A percentile compares a stretch with the other conserved stretches of the same genome.
These are phyloP conservation scores for Crotalus horridus DNA, from an alignment of 2,113 vertebrate species.

Conservation along the genomic window DNA sequence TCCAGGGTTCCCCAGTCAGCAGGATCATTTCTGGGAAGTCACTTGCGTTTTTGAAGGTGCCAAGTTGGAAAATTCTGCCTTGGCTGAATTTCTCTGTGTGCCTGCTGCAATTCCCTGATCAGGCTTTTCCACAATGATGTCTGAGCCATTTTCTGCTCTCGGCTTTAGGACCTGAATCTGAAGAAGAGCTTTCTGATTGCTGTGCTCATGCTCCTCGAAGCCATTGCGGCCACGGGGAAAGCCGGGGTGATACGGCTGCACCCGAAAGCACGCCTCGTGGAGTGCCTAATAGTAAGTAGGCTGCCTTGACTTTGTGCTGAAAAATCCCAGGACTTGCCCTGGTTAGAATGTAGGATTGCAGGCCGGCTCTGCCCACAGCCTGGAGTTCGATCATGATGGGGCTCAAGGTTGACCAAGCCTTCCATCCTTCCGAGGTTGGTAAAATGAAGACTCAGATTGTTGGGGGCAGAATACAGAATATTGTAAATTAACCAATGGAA, in stretches of 20 bases:
- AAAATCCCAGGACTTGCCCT: background rate
- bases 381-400: background rate
- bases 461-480: too few relatives aligned
- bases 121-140: background rate
- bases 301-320: background rate
- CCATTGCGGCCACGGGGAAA: constrained; percentile 12
- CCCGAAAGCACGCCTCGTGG: background rate
- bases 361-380: background rate
- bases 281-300: constrained; percentile 14
- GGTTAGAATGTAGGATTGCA: background rate
- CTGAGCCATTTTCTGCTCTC: background rate
- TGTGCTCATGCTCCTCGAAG: constrained; percentile 24
- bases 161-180: background rate
- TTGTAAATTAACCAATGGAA: too few relatives aligned
- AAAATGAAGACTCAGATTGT: too few relatives aligned
- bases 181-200: constrained; percentile 22
- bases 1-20: background rate
- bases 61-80: background rate
- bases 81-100: background rate
- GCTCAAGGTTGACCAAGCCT: background rate
- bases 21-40: background rate
- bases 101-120: too few relatives aligned
- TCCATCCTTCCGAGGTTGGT: too few relatives aligned
- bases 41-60: background rate
- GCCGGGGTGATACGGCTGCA: background rate